Conservation (phyloP, 2,113 vertebrate genomes). For the Verasper variegatus region DNA sequence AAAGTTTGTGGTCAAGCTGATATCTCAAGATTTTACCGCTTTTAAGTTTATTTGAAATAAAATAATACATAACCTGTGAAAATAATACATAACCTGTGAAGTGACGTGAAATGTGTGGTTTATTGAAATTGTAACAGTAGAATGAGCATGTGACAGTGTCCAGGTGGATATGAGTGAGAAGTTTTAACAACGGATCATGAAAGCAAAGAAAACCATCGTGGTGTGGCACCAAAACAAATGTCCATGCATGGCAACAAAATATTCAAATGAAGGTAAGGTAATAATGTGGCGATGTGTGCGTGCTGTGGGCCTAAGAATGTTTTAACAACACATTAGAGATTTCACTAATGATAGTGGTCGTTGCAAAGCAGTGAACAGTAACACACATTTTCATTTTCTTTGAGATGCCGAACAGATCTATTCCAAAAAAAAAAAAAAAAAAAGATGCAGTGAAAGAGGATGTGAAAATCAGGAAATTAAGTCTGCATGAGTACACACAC, state of each 20-base stretch:
- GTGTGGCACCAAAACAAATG: background rate
- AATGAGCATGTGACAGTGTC: background rate
- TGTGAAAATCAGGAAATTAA: conserved; percentile 64
- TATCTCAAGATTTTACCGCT: background rate
- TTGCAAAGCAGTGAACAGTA: conserved; percentile 67
- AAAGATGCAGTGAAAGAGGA: conserved; percentile 34
- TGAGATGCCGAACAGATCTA: conserved; percentile 64
- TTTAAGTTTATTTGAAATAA: too few relatives aligned
- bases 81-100: background rate
- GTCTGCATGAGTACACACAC: conserved; percentile 64
- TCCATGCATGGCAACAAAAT: conserved; percentile 12
- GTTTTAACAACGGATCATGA: conserved; percentile 29
- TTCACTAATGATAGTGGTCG: conserved; percentile 64
- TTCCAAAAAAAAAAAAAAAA: conserved; percentile 42
- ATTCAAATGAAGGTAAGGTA: conserved; percentile 59
- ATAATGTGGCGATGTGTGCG: conserved; percentile 44
- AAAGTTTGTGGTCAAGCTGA: background rate
- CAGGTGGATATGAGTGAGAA: conserved; percentile 18
- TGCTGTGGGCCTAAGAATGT: conserved; percentile 55
- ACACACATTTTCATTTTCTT: conserved; percentile 70
- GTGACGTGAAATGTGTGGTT: background rate
- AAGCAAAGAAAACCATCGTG: background rate
- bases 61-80: background rate
- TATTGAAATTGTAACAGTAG: background rate
- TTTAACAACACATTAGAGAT: conserved; percentile 68